Conservation (phyloP, 2,888 invertebrate species). For the Orchestes rusci region DNA sequence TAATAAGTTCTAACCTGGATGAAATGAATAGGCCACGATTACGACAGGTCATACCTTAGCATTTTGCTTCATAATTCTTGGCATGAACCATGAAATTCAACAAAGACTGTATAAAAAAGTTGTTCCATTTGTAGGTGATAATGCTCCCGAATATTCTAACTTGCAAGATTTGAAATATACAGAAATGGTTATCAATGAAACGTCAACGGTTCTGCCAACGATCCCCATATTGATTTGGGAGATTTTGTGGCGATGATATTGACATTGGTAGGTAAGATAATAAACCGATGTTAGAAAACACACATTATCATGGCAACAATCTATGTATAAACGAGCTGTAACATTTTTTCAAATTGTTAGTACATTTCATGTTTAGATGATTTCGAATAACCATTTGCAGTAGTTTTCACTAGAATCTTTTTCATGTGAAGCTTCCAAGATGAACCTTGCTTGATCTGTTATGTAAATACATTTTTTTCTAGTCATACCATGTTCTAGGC, state of each 20-base stretch:
- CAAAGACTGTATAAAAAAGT: slow-evolving; percentile 14
- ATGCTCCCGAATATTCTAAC: neutral
- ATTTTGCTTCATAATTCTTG: slow-evolving; percentile 13
- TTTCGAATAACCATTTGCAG: too few species aligned
- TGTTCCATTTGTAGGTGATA: neutral
- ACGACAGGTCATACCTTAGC: slow-evolving; percentile 16
- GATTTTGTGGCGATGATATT: slow-evolving; percentile 6
- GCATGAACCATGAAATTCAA: slow-evolving; percentile 18
- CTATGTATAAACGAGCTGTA: too few species aligned
- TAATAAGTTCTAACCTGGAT: too few species aligned
- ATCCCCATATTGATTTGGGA: slow-evolving; percentile 4
- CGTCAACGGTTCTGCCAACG: slow-evolving; percentile 1
- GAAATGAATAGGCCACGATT: slow-evolving; percentile 18
- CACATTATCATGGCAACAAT: too few species aligned
- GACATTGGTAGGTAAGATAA: slow-evolving; percentile 1
- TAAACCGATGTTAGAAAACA: too few species aligned
- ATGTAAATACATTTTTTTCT: too few species aligned
- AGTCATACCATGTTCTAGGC: too few species aligned
- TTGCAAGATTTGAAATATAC: neutral
- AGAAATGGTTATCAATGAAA: slow-evolving; percentile 3
- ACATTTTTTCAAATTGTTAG: too few species aligned
- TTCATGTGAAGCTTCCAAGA: too few species aligned
- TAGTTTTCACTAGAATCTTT: too few species aligned
- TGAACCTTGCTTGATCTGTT: too few species aligned
- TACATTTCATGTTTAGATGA: too few species aligned